Percentiles rank a stretch among this genome's conserved stretches.
phyloP scores from a whole-genome alignment of 1,140 invertebrate genomes.

The Nomia melanderi region DNA sequence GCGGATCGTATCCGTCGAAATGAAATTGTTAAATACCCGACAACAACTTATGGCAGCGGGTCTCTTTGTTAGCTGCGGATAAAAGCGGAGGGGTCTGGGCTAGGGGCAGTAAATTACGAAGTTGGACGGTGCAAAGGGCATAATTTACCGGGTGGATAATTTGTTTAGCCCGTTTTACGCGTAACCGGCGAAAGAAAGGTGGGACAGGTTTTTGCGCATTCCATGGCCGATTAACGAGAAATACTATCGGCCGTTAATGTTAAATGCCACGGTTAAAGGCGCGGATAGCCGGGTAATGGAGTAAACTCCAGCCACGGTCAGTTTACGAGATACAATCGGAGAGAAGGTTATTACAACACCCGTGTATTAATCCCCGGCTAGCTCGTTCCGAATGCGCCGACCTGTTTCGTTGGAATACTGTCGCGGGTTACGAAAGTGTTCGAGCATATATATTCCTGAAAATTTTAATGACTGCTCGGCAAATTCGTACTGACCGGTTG shows the following conservation, averaged over 20 bases:
- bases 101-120: not conserved
- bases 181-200: not conserved
- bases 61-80: not conserved
- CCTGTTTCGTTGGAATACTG: not conserved
- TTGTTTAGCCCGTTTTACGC: not conserved
- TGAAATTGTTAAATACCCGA: not conserved
- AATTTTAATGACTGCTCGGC: not conserved
- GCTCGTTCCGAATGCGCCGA: not conserved
- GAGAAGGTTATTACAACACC: conserved; percentile 31
- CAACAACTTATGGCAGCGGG: not conserved
- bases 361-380: conserved; percentile 15
- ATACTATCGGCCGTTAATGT: conserved; percentile 31
- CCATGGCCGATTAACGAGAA: conserved; percentile 11
- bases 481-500: no score
- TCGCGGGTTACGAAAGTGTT: not conserved
- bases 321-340: conserved; percentile 36
- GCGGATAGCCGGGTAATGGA: conserved; percentile 2
- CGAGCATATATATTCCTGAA: not conserved
- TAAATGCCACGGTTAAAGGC: conserved; percentile 35
- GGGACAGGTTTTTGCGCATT: not conserved
- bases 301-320: conserved; percentile 14
- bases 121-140: not conserved
- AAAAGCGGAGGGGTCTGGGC: not conserved
- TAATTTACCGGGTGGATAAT: not conserved
- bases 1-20: not conserved